Evolutionary conservation across 2,113 vertebrate genomes (phyloP).

Genomic region (Elgaria multicarinata): DNA sequence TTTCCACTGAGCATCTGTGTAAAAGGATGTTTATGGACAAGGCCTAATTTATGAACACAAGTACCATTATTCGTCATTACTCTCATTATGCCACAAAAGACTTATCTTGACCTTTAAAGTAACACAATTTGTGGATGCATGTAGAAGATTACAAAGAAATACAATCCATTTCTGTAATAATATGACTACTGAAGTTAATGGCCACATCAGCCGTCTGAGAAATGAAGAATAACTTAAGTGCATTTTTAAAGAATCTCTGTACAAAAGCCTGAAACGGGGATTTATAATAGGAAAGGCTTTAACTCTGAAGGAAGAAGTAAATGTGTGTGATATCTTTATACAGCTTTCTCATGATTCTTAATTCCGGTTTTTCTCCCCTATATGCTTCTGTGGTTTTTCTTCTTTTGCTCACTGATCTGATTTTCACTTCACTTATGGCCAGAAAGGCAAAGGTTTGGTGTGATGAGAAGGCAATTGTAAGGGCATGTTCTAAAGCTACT

Average conservation of each 20-base stretch:
- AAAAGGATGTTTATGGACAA: conserved; percentile 72
- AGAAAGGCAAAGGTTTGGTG: not conserved
- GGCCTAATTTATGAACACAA: conserved; percentile 70
- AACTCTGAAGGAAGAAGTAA: conserved; percentile 20
- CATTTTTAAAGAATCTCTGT: conserved; percentile 62
- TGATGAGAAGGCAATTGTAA: not conserved
- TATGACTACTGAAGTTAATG: conserved; percentile 59
- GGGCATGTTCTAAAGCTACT: not conserved
- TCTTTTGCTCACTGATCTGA: not conserved
- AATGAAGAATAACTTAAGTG: conserved; percentile 57
- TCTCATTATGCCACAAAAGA: conserved; percentile 74
- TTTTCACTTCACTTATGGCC: not conserved
- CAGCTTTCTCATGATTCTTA: not conserved
- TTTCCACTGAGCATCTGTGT: conserved; percentile 70
- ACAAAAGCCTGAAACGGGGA: conserved; percentile 51
- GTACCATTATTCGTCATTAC: conserved; percentile 78
- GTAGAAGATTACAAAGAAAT: conserved; percentile 69
- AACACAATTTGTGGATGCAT: conserved; percentile 71
- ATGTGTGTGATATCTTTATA: not conserved
- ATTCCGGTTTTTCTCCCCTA: not conserved
- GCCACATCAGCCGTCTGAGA: conserved; percentile 56
- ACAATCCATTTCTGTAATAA: conserved; percentile 71
- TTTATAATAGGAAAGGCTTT: conserved; percentile 59
- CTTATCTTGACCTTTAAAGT: conserved; percentile 77
- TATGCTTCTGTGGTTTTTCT: not conserved